Base-by-base conservation (phyloP, 2,888 invertebrate genomes). In the Caenorhabditis sp. region DNA sequence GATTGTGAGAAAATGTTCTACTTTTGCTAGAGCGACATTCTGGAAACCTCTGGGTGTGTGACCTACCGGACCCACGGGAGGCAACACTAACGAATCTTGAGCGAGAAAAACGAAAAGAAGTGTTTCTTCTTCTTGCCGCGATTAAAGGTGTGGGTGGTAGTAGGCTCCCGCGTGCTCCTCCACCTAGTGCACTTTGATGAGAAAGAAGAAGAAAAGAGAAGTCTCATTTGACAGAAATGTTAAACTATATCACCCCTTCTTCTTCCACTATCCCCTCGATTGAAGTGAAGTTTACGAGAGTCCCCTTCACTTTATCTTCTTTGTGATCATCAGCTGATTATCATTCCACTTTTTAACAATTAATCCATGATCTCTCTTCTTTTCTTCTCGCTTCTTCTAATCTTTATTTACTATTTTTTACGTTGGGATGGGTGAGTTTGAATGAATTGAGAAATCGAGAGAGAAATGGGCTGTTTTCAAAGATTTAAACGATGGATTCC, bases 81-180 rank as follows among this genome's bases (percentile, higher is more conserved):
- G 41, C 38, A 61, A 6, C 64, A 64, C 61, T 72, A 72, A 72
- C 44, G n/a, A 47, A 61, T 31, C 47, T 72, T 49, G 49, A 72
- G n/a, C 28, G 61, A 28, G 35, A 24, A 44, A 73, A 44, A 61
- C 35, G 41, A 38, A 31, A 47, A 58, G 66, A 69, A 61, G 41
- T 59, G 49, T 56, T 58, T 69, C 66, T 66, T 66, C n/a, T 47
- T 28, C 19, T 35, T 26, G n/a, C 16, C 76, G 28, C 68, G 69
- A 77, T 77, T 77, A 77, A 77, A 77, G 76, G 76, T 77, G 76
- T 77, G 68, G 76, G 76, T 77, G 76, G 76, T 66, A 47, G 66
- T 49, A 26, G 66, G 28, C 35, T 22, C 35, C 68, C 69, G 59
- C 64, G 68, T 76, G 76, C 76, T 69, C 76, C 76, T 69, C 76